Base-by-base conservation (phyloP, 2,113 vertebrate species). In the Coturnix japonica region DNA sequence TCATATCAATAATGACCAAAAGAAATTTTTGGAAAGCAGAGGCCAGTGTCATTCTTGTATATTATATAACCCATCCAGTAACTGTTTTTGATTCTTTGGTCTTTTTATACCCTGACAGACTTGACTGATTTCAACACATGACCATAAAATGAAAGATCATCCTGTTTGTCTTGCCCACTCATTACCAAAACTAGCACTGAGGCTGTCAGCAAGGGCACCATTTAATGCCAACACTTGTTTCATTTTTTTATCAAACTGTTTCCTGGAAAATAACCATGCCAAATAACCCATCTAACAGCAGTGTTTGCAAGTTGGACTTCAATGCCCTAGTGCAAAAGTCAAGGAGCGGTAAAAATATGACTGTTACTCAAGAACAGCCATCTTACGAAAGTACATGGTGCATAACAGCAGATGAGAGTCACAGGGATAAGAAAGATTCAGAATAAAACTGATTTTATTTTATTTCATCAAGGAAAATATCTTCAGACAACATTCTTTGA, bases 71-170 rank as follows among this genome's bases (percentile, higher is more conserved):
- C 10, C 44, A 76, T 21, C 16, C 10, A 47, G 6, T 7, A 35
- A 31, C 3, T 15, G 2, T 6, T 41, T 81, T 60, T 76, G 31
- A 44, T 37, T 49, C 5, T 22, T 56, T 61, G 67, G 11, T 6
- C 23, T 5, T 46, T n/a, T 9, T 19, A 31, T 43, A 31, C 2
- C 10, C 21, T 1, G 26, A 41, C 18, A 4, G 2, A 71, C 12
- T 23, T 64, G 47, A 67, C 44, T 47, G 64, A 39, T 7, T 46
- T 13, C 43, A 53, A 35, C 7, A 30, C 37, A 67, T 30, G 26
- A 61, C 4, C 0, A 1, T 44, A 60, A 57, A 73, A 74, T 19
- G 60, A 49, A 17, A 66, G 59, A 51, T 43, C 49, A 43, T 23
- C n/a, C 46, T 28, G 5, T 59, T 79, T n/a, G 10, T n/a, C 10